phyloP scores from a whole-genome alignment of 2,113 vertebrate species.

The Mustela lutreola region DNA sequence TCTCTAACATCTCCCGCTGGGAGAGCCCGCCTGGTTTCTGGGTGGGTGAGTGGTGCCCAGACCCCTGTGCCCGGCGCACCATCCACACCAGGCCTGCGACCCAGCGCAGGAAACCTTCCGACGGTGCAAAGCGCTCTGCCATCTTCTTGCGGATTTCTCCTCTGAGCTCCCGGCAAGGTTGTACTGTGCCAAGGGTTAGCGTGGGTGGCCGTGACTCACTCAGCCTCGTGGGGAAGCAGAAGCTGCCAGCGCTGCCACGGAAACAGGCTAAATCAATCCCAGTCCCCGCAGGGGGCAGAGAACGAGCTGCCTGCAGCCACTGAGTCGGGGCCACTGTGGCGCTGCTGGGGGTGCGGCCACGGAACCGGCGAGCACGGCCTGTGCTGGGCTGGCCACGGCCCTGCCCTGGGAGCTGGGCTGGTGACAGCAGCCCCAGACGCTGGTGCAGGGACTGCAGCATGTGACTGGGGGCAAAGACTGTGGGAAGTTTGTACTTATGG shows the following conservation, averaged over 20 bases:
- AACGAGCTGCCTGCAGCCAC: slow-evolving; percentile 30
- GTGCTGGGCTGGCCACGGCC: accelerated
- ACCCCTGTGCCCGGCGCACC: neutral
- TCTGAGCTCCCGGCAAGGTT: neutral
- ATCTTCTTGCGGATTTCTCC: neutral
- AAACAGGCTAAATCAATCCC: slow-evolving; percentile 74
- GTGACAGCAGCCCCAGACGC: too few species aligned
- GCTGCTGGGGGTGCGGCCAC: neutral
- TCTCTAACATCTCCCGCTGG: neutral
- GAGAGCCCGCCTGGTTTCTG: neutral
- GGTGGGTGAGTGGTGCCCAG: neutral
- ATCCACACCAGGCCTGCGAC: neutral
- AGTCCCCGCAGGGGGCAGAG: slow-evolving; percentile 54
- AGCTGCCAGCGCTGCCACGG: slow-evolving; percentile 71
- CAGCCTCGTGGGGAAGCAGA: slow-evolving; percentile 70
- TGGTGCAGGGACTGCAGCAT: neutral
- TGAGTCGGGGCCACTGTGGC: neutral
- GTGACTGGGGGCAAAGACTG: neutral
- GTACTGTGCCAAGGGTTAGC: slow-evolving; percentile 49
- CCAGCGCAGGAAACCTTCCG: neutral
- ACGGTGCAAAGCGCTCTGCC: neutral
- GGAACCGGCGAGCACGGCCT: accelerated
- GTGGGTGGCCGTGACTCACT: slow-evolving; percentile 77
- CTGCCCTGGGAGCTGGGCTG: neutral
- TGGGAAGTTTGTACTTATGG: neutral